These are phyloP conservation scores for Aplidium turbinatum DNA, from an alignment of 23 tunicate genomes.

Conservation along the genomic window DNA sequence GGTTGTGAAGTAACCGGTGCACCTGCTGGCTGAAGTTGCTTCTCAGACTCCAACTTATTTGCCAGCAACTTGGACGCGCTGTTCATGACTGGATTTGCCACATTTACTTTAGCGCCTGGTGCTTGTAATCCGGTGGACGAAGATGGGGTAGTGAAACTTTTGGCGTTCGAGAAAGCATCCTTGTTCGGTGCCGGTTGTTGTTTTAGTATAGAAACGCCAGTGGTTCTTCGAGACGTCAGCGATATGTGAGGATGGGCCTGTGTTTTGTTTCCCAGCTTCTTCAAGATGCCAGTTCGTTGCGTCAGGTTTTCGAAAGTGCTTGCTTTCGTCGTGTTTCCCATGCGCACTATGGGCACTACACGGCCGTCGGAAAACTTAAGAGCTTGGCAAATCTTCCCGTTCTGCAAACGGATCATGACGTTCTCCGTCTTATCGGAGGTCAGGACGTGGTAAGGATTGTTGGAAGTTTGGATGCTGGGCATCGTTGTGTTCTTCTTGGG, in stretches of 20 bases:
- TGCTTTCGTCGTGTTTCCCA: slow-evolving; percentile 36
- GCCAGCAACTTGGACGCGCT: background rate
- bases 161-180: background rate
- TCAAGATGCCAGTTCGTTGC: background rate
- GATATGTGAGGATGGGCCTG: slow-evolving; percentile 37
- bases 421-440: slow-evolving; percentile 18
- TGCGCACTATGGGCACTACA: slow-evolving; percentile 56
- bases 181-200: too few relatives aligned
- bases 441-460: background rate
- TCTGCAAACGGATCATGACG: slow-evolving; percentile 53
- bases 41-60: background rate
- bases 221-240: slow-evolving; percentile 17
- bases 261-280: background rate
- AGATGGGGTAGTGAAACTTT: background rate
- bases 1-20: background rate
- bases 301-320: slow-evolving; percentile 26
- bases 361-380: slow-evolving; percentile 67
- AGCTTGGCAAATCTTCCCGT: slow-evolving; percentile 61
- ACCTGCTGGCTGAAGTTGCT: background rate
- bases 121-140: background rate
- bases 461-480: background rate
- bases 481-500: slow-evolving; percentile 11
- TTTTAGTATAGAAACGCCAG: background rate
- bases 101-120: background rate
- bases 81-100: background rate